Evolutionary conservation across 2,797 vertebrate genomes (phyloP).

Genomic region (Helostoma temminkii): DNA sequence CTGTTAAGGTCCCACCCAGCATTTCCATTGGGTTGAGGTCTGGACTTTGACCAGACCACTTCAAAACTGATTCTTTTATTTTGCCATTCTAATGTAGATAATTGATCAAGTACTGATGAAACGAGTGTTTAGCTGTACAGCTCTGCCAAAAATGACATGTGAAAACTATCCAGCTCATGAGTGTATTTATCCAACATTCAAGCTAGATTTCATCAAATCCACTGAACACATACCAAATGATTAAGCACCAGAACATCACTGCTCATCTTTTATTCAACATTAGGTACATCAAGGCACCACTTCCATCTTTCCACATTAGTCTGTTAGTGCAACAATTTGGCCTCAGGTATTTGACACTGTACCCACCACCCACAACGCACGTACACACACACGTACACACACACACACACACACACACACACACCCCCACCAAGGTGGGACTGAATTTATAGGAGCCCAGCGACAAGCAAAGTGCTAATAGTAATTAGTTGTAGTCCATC

Average conservation of each 20-base stretch:
- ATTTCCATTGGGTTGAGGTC: no score
- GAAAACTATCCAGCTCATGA: no score
- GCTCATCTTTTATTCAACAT: constrained; percentile 84
- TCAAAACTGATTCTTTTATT: no score
- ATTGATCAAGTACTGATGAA: no score
- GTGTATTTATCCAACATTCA: no score
- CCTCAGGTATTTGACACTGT: constrained; percentile 80
- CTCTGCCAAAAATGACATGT: no score
- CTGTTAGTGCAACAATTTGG: constrained; percentile 55
- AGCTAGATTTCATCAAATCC: no score
- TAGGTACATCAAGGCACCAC: constrained; percentile 87
- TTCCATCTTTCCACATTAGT: constrained; percentile 82
- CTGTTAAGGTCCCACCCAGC: no score
- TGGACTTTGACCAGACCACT: no score
- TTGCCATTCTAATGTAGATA: no score
- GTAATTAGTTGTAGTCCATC: constrained; percentile 76
- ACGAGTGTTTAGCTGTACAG: no score
- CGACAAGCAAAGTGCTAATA: constrained; percentile 83
- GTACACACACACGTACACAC: constrained; percentile 36
- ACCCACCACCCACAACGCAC: constrained; percentile 85
- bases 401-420: no score
- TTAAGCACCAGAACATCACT: constrained; percentile 26
- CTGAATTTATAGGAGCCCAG: constrained; percentile 65
- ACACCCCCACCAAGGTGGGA: constrained; percentile 83
- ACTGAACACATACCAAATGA: neutral